Percentiles rank a stretch among this genome's conserved stretches.
phyloP scores from a whole-genome alignment of 2,888 invertebrate genomes.

The Leucozona laternaria region DNA sequence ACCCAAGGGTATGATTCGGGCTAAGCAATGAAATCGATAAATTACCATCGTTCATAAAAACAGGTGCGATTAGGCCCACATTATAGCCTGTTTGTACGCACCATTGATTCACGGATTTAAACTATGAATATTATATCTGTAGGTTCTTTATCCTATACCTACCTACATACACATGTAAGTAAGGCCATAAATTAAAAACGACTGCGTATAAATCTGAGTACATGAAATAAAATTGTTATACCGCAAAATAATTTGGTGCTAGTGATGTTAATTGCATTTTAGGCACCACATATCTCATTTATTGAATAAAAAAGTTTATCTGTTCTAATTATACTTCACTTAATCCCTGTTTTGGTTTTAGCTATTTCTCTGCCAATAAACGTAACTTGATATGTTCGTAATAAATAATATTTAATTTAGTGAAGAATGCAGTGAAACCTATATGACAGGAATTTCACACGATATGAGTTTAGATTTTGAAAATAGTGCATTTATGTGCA shows the following conservation, averaged over 20 bases:
- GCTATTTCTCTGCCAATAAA: not conserved
- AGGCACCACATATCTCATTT: constrained; percentile 28
- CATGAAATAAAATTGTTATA: constrained; percentile 32
- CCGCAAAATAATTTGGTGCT: constrained; percentile 43
- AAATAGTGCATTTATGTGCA: not conserved
- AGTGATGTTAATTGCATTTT: constrained; percentile 49
- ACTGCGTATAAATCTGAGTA: constrained; percentile 42
- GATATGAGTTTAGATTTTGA: not conserved
- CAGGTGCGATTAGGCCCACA: constrained; percentile 30
- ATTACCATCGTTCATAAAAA: constrained; percentile 24
- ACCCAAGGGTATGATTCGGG: constrained; percentile 29
- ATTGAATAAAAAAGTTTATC: constrained; percentile 48
- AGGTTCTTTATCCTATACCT: not conserved
- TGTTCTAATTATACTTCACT: constrained; percentile 26
- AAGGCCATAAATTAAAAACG: constrained; percentile 38
- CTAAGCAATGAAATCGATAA: constrained; percentile 42
- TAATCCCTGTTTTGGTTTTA: constrained; percentile 29
- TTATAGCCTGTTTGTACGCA: constrained; percentile 24
- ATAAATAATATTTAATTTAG: constrained; percentile 32
- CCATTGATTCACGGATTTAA: constrained; percentile 19
- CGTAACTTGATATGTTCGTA: constrained; percentile 18
- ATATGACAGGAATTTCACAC: not conserved
- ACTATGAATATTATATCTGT: constrained; percentile 23
- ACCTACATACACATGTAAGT: not conserved
- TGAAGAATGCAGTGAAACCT: not conserved